Base-by-base conservation (phyloP, 2,888 invertebrate genomes). In the Leistus spinibarbis region DNA sequence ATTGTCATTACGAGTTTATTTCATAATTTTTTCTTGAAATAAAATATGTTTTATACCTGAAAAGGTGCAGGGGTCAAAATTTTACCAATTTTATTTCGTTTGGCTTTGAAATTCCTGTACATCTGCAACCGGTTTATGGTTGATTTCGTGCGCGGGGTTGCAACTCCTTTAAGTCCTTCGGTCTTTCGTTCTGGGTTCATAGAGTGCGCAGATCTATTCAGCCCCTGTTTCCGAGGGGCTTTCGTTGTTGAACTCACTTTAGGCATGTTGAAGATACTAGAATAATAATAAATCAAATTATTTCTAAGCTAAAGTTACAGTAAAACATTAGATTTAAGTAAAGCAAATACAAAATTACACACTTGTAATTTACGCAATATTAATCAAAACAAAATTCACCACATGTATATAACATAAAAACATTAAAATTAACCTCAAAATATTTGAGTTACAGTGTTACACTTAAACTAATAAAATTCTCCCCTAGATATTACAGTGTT, bases 61-160 rank as follows among this genome's bases (percentile, higher is more conserved):
- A 97, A 99, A 0, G 99, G 98, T 0, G 99, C 99, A 24, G 98
- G 94, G 54, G 92, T 92, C 63, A 98, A 86, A 72, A 99, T 97
- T 89, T 98, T 95, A 67, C 99, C 95, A 74, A 88, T 89, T 81
- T 90, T 91, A 86, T 99, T 93, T 72, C 99, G 90, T 84, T 96
- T 97, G 0, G 99, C 93, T 86, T 98, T 99, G 84, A 96, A 97
- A 86, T 98, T 98, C 79, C 96, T 92, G 87, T 99, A 99, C 99
- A 99, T 99, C 85, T 97, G 96, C 78, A 99, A 86, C 65, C 99
- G 90, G 83, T 96, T 98, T 77, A 99, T 99, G 0, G 99, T 99
- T 13, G 93, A 92, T 85, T 95, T 96, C 13, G 97, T 94, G 80
- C 98, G 90, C 0, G 91, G 91, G 82, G 94, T 94, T 0, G 93